A percentile compares a stretch with the other conserved stretches of the same genome.
These are phyloP conservation scores for Mola mola DNA, from an alignment of 2,113 vertebrate genomes.

Conservation along the genomic window DNA sequence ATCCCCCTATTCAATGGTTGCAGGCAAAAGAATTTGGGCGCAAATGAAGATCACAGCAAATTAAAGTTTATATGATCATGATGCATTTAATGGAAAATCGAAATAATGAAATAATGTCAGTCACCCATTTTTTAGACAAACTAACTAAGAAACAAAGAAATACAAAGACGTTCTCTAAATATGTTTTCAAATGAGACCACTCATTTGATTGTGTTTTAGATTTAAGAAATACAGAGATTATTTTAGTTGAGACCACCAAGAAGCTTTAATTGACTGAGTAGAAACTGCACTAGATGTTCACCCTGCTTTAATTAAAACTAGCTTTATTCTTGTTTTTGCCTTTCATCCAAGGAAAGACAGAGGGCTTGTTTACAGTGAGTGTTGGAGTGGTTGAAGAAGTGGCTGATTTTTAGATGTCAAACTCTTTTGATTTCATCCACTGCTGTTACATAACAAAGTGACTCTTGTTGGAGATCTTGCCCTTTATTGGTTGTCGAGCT, in stretches of 20 bases:
- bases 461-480: neutral
- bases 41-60: no score
- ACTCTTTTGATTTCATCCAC: neutral
- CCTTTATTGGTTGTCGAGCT: no score
- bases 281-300: no score
- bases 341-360: neutral
- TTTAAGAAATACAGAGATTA: neutral
- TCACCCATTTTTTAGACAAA: no score
- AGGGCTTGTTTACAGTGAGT: neutral
- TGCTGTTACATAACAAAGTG: conserved; percentile 11
- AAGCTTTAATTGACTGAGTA: neutral
- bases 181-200: no score
- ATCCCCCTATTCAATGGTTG: no score
- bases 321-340: neutral
- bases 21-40: no score
- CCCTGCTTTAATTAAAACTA: neutral
- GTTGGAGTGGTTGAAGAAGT: neutral
- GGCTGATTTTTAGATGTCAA: conserved; percentile 6
- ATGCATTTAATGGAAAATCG: no score
- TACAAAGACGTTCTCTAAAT: no score
- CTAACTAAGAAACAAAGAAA: no score
- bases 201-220: neutral
- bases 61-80: no score
- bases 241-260: neutral
- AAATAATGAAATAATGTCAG: no score